phyloP scores from a whole-genome alignment of 2,888 invertebrate species.

The Gisinianus flammeolus region DNA sequence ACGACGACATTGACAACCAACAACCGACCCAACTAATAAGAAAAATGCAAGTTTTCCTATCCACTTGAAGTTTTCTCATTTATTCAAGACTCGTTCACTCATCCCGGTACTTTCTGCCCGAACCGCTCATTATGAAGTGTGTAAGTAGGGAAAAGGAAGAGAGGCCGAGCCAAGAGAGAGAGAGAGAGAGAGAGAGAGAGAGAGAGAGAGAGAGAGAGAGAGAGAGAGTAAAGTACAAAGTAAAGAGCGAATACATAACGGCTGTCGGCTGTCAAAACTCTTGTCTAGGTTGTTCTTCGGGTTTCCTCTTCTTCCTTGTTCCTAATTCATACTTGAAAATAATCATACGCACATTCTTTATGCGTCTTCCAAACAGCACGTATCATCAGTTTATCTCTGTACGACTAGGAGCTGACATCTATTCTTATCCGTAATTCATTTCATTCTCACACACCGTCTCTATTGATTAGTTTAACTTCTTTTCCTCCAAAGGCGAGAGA shows the following conservation, averaged over 20 bases:
- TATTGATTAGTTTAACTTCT: conserved; percentile 3
- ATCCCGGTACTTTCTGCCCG: background rate
- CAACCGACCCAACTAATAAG: background rate
- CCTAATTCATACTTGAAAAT: background rate
- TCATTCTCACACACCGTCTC: background rate
- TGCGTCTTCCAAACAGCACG: background rate
- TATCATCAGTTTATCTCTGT: background rate
- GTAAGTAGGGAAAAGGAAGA: background rate
- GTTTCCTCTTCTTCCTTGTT: background rate
- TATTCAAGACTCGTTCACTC: background rate
- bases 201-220: background rate
- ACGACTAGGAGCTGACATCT: background rate
- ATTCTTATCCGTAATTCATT: conserved; percentile 3
- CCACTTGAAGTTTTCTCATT: background rate
- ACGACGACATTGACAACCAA: background rate
- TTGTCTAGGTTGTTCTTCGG: background rate
- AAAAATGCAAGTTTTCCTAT: too few species aligned
- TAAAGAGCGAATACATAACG: conserved; percentile 9
- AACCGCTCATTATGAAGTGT: conserved; percentile 2
- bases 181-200: background rate
- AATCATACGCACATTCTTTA: background rate
- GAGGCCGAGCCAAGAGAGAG: background rate
- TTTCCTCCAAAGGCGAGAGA: too few species aligned
- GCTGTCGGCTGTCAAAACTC: conserved; percentile 39
- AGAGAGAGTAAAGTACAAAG: background rate